These are phyloP conservation scores for Eulemur rubriventer DNA, from an alignment of 2,797 vertebrate genomes.

Conservation along the genomic window DNA sequence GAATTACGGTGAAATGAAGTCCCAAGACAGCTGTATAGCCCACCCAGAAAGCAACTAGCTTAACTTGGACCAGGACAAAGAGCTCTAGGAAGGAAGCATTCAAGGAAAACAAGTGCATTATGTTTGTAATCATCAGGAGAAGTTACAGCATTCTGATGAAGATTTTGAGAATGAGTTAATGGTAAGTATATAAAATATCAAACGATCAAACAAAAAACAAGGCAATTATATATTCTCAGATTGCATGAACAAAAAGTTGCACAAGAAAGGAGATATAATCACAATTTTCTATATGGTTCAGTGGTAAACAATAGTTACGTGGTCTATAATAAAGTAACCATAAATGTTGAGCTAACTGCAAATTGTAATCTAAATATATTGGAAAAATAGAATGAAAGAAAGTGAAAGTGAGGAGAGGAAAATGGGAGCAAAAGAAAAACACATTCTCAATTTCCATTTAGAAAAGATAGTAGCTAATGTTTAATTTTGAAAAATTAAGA, in stretches of 20 bases:
- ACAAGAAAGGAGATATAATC: not conserved
- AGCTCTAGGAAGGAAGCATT: not conserved
- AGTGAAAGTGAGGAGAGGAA: not conserved
- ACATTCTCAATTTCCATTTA: not conserved
- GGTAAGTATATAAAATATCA: not conserved
- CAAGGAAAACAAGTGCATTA: not conserved
- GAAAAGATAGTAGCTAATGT: not conserved
- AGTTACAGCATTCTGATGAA: not conserved
- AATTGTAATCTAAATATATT: not conserved
- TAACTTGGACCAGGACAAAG: not conserved
- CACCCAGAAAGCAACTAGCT: not conserved
- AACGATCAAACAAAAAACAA: not conserved
- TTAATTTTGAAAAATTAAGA: not conserved
- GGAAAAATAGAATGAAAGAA: not conserved
- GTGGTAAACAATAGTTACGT: not conserved
- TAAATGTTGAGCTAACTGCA: not conserved
- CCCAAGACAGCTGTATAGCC: not conserved
- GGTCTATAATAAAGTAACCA: not conserved
- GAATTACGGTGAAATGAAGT: not conserved
- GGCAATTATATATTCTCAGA: not conserved
- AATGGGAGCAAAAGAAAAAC: not conserved
- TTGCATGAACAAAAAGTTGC: not conserved
- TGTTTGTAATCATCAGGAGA: not conserved
- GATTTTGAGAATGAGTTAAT: conserved; percentile 5
- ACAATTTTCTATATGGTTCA: not conserved